Percentiles rank a stretch among this genome's conserved stretches.
Evolutionary conservation across 2,113 vertebrate genomes (phyloP).

Genomic region (Dryoscopus gambensis): DNA sequence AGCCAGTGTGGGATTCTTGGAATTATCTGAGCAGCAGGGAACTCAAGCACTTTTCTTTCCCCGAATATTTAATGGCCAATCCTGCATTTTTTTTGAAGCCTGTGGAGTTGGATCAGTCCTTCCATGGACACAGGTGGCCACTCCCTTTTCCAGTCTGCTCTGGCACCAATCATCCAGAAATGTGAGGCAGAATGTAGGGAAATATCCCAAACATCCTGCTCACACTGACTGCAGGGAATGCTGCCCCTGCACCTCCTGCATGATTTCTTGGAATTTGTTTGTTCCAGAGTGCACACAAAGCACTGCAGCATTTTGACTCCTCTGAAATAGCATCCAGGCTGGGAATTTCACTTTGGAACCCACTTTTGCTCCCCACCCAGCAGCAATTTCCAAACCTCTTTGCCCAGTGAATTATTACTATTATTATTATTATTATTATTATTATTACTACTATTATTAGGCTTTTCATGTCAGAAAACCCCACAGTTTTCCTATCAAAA

Average conservation of each 20-base stretch:
- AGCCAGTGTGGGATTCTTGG: not conserved
- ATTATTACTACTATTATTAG: not conserved
- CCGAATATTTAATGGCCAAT: not conserved
- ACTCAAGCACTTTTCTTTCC: not conserved
- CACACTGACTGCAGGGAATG: fast-evolving
- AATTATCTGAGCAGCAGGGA: not conserved
- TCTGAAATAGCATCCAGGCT: not conserved
- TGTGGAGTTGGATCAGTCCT: not conserved
- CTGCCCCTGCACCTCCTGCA: fast-evolving
- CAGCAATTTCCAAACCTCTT: not conserved
- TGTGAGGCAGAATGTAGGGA: fast-evolving
- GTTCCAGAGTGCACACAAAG: not conserved
- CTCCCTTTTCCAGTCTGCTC: not conserved
- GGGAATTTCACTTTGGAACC: not conserved
- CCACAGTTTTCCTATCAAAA: not conserved
- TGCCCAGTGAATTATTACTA: not conserved
- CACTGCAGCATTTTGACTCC: not conserved
- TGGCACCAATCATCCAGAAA: not conserved
- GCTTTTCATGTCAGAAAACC: not conserved
- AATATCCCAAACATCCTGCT: not conserved
- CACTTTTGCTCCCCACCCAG: not conserved
- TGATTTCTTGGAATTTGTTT: not conserved
- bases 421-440: not conserved
- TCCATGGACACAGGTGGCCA: not conserved
- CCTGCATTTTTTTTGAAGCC: not conserved